Evolutionary conservation across 2,888 invertebrate genomes (phyloP).

Genomic region (Amphipyra berbera): DNA sequence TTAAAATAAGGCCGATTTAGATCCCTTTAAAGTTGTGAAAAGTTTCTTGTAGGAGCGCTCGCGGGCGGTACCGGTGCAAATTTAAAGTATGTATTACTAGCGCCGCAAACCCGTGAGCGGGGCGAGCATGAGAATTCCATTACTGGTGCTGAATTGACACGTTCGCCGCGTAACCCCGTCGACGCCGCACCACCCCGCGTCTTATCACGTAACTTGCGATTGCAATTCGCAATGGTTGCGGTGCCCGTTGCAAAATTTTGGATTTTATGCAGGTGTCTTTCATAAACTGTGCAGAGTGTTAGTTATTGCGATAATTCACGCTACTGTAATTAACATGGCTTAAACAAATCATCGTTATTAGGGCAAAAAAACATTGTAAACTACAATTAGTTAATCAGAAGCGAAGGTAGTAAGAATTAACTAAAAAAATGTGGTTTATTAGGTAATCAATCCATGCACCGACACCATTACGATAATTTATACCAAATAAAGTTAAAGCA

Average conservation of each 20-base stretch:
- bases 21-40: slow-evolving; percentile 79
- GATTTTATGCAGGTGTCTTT: background rate
- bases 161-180: slow-evolving; percentile 67
- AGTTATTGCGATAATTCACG: no score
- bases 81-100: slow-evolving; percentile 87
- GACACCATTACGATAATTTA: no score
- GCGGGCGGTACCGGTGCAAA: slow-evolving; percentile 86
- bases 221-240: slow-evolving; percentile 29
- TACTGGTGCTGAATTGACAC: slow-evolving; percentile 82
- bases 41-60: slow-evolving; percentile 80
- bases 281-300: no score
- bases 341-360: no score
- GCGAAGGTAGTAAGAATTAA: no score
- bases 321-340: no score
- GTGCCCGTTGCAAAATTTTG: background rate
- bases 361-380: no score
- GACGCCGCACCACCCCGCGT: slow-evolving; percentile 52
- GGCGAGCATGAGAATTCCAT: slow-evolving; percentile 88
- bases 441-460: no score
- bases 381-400: no score
- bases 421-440: no score
- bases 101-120: slow-evolving; percentile 81
- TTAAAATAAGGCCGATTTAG: slow-evolving; percentile 80
- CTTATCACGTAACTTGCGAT: slow-evolving; percentile 44
- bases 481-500: no score